phyloP scores from a whole-genome alignment of 2,113 vertebrate species.

The Hippopotamus amphibius region DNA sequence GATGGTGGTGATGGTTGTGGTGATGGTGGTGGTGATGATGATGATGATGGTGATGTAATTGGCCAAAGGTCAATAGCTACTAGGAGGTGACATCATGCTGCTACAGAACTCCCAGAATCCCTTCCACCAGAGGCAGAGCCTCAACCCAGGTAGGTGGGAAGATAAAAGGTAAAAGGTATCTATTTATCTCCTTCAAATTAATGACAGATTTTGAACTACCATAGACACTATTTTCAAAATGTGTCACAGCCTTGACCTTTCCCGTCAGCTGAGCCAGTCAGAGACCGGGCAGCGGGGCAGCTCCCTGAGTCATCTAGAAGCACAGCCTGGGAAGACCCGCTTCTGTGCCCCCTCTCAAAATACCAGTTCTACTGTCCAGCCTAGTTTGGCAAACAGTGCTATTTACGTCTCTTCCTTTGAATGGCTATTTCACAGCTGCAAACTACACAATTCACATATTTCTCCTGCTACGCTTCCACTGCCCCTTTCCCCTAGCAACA shows the following conservation, averaged over 20 bases:
- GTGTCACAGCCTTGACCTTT: neutral
- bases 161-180: neutral
- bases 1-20: too few relatives aligned
- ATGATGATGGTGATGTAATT: neutral
- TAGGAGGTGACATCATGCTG: neutral
- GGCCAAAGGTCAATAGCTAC: neutral
- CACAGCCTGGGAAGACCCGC: accelerated
- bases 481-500: neutral
- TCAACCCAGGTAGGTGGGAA: neutral
- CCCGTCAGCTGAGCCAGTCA: neutral
- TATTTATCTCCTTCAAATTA: neutral
- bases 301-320: neutral
- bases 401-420: neutral
- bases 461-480: neutral
- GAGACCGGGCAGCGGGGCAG: neutral
- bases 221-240: neutral
- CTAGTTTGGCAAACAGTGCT: neutral
- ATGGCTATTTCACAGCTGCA: neutral
- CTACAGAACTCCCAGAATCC: neutral
- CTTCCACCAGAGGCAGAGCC: neutral
- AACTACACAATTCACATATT: neutral
- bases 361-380: neutral
- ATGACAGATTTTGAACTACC: neutral
- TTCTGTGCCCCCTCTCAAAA: neutral
- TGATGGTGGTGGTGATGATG: neutral